These are phyloP conservation scores for Acrossocheilus wenchowensis DNA, from an alignment of 2,797 vertebrate genomes.

Conservation along the genomic window DNA sequence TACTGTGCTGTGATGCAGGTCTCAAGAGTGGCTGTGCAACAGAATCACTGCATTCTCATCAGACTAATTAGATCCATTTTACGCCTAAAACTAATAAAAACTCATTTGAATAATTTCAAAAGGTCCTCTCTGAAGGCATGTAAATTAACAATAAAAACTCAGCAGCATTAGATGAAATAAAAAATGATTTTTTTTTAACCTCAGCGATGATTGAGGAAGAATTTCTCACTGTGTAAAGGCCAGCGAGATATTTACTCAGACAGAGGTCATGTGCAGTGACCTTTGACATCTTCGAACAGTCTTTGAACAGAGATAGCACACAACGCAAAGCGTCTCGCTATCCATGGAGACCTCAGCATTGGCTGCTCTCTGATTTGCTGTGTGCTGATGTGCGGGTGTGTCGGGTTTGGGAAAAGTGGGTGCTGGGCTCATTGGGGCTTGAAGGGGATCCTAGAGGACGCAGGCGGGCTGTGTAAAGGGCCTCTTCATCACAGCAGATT, in stretches of 20 bases:
- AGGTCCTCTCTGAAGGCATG: conserved; percentile 49
- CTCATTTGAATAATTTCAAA: conserved; percentile 56
- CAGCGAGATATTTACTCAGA: conserved; percentile 12
- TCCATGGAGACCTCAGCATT: conserved; percentile 13
- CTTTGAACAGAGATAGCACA: conserved; percentile 11
- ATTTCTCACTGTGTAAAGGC: neutral
- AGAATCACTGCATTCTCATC: conserved; percentile 49
- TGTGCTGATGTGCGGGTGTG: conserved; percentile 44
- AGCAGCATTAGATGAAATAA: conserved; percentile 38
- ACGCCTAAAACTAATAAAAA: conserved; percentile 50
- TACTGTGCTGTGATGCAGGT: neutral
- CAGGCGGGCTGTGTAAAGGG: conserved; percentile 61
- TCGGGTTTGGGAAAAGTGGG: conserved; percentile 1
- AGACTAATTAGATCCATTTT: conserved; percentile 49
- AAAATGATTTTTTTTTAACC: conserved; percentile 1
- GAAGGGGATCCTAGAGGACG: conserved; percentile 75
- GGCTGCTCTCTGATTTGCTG: conserved; percentile 42
- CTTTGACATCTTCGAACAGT: neutral
- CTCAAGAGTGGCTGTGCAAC: conserved; percentile 5
- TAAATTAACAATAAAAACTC: conserved; percentile 44
- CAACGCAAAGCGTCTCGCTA: neutral
- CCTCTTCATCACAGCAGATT: conserved; percentile 82
- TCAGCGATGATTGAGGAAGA: neutral
- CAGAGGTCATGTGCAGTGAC: conserved; percentile 14
- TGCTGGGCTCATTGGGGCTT: conserved; percentile 68